phyloP scores from a whole-genome alignment of 1,140 invertebrate genomes.

The Anoplophora glabripennis region DNA sequence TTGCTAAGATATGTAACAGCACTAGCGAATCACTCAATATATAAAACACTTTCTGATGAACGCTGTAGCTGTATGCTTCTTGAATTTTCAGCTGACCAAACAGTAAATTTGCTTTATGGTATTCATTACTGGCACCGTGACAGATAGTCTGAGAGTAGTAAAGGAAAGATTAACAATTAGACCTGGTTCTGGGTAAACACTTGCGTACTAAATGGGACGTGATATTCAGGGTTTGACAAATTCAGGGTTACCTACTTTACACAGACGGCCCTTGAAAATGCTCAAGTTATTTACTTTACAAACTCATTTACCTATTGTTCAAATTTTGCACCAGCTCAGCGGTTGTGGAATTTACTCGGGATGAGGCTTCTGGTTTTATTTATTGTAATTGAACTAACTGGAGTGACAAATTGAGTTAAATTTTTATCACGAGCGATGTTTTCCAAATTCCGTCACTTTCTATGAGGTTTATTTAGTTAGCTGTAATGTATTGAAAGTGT shows the following conservation, averaged over 20 bases:
- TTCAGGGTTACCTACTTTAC: slow-evolving; percentile 23
- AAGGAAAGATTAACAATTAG: slow-evolving; percentile 18
- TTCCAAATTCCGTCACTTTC: too few relatives aligned
- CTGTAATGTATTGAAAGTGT: too few relatives aligned
- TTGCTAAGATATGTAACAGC: too few relatives aligned
- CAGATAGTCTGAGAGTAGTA: neutral
- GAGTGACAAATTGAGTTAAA: too few relatives aligned
- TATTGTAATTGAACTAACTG: too few relatives aligned
- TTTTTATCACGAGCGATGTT: too few relatives aligned
- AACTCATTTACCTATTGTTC: slow-evolving; percentile 15
- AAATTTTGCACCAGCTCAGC: neutral
- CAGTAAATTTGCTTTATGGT: slow-evolving; percentile 6
- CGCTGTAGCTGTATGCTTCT: neutral
- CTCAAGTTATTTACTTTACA: slow-evolving; percentile 11
- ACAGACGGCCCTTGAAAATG: slow-evolving; percentile 21
- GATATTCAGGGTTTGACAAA: slow-evolving; percentile 19
- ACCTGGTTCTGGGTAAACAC: slow-evolving; percentile 22
- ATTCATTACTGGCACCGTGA: slow-evolving; percentile 1
- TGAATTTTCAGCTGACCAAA: slow-evolving; percentile 8
- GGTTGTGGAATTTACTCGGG: neutral
- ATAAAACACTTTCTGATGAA: too few relatives aligned
- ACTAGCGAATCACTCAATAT: too few relatives aligned
- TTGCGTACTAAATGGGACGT: slow-evolving; percentile 22
- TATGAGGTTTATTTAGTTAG: too few relatives aligned
- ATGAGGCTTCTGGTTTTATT: too few relatives aligned